A percentile compares a stretch with the other conserved stretches of the same genome.
phyloP scores from a whole-genome alignment of 2,888 invertebrate genomes.

The Entomobrya multifasciata region DNA sequence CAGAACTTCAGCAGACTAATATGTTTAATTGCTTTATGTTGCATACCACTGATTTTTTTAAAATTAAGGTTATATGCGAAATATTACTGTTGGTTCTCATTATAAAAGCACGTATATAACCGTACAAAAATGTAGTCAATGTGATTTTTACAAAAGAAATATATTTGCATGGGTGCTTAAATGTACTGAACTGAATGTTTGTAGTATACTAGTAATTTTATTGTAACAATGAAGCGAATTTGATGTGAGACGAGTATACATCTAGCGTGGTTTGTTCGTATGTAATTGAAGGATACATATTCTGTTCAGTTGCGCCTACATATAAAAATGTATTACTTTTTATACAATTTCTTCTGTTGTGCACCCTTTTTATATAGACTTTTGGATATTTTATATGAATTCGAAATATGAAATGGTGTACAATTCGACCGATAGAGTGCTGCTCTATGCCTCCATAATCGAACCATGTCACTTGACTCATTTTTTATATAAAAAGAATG shows the following conservation, averaged over 20 bases:
- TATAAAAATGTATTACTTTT: background rate
- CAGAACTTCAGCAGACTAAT: background rate
- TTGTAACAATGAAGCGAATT: background rate
- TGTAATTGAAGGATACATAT: background rate
- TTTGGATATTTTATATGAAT: constrained; percentile 4
- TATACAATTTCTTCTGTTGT: no score
- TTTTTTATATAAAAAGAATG: constrained; percentile 11
- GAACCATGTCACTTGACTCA: background rate
- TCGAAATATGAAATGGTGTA: constrained; percentile 32
- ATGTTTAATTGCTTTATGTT: no score
- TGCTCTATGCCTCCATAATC: constrained; percentile 20
- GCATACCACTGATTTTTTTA: no score
- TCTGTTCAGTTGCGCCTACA: background rate
- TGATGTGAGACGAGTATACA: background rate
- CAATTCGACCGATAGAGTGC: constrained; percentile 58
- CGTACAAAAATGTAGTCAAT: no score
- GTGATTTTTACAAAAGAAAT: no score
- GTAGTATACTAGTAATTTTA: no score
- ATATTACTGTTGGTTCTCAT: no score
- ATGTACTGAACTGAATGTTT: background rate
- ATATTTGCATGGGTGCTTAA: no score
- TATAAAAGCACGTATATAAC: no score
- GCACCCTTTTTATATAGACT: background rate
- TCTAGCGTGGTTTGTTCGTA: background rate
- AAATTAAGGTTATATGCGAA: no score